phyloP scores from a whole-genome alignment of 2,797 vertebrate species.

The Pseudochirops cupreus region DNA sequence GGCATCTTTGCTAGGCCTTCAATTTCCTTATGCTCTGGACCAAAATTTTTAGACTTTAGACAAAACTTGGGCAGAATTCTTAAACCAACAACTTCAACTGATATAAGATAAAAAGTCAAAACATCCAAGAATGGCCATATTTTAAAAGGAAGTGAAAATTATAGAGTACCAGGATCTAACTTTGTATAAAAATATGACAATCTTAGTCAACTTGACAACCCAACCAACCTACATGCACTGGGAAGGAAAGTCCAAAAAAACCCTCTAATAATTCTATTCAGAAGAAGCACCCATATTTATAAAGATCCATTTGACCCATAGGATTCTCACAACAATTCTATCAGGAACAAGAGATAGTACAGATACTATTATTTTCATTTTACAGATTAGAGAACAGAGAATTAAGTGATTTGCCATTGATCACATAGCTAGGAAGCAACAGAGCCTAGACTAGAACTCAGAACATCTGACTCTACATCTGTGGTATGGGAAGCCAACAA shows the following conservation, averaged over 20 bases:
- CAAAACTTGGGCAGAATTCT: not conserved
- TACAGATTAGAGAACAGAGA: not conserved
- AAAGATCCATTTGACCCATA: not conserved
- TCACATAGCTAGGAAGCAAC: not conserved
- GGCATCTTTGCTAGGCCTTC: not conserved
- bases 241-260: not conserved
- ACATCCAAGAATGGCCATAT: conserved; percentile 18
- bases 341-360: not conserved
- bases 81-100: conserved; percentile 26
- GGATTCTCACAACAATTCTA: not conserved
- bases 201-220: not conserved
- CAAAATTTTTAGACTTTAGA: not conserved
- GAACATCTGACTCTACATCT: not conserved
- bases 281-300: conserved; percentile 27
- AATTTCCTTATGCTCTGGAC: not conserved
- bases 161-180: not conserved
- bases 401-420: not conserved
- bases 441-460: not conserved
- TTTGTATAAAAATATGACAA: not conserved
- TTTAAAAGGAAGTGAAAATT: conserved; percentile 37
- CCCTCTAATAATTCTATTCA: not conserved
- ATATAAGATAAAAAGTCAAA: conserved; percentile 24
- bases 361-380: not conserved
- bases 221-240: not conserved
- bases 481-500: conserved; percentile 29